phyloP scores from a whole-genome alignment of 1,140 invertebrate species.

The Neodiprion fabricii region DNA sequence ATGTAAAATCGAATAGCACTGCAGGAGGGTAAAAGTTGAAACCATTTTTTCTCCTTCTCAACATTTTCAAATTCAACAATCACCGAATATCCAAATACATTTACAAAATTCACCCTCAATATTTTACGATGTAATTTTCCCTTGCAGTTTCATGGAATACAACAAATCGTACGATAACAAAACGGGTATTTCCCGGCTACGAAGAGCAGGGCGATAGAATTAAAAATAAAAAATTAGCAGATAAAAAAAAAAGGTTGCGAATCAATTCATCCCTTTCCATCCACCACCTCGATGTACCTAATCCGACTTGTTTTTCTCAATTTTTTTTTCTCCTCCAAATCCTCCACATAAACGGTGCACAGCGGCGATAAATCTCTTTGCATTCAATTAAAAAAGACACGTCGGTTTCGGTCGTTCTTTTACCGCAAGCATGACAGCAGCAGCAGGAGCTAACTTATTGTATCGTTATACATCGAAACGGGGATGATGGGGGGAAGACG shows the following conservation, averaged over 20 bases:
- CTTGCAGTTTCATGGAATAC: too few relatives aligned
- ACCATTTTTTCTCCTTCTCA: too few relatives aligned
- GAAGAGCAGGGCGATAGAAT: too few relatives aligned
- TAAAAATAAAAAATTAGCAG: too few relatives aligned
- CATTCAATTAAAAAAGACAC: conserved; percentile 44
- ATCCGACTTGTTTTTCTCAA: background rate
- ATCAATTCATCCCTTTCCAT: background rate
- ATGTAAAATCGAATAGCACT: too few relatives aligned
- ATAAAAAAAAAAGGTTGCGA: background rate
- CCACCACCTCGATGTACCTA: background rate
- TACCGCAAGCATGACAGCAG: conserved; percentile 4
- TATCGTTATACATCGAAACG: background rate
- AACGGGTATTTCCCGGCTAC: too few relatives aligned
- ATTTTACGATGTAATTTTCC: too few relatives aligned
- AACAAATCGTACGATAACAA: too few relatives aligned
- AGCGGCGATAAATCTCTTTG: conserved; percentile 40
- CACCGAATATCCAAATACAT: too few relatives aligned
- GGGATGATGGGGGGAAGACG: background rate
- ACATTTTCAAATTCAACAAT: too few relatives aligned
- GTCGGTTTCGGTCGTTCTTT: conserved; percentile 22
- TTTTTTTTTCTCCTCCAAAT: background rate
- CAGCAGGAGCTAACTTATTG: background rate
- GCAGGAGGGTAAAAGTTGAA: too few relatives aligned
- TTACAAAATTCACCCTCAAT: too few relatives aligned
- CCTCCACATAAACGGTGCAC: background rate